Evolutionary conservation across 2,888 invertebrate genomes (phyloP).

Genomic region (Neelides folsomi): DNA sequence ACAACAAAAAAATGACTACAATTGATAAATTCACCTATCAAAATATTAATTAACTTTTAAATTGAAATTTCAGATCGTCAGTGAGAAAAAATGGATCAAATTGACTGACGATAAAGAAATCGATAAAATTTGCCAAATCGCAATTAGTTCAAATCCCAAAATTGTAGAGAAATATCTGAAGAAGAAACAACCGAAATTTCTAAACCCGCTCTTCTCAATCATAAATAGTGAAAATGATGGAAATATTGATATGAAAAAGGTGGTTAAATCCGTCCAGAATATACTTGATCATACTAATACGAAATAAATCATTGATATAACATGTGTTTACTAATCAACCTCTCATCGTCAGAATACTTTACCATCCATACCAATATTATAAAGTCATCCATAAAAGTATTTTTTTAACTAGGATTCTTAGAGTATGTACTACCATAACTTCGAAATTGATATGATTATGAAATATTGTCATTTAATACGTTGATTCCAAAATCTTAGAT

Average conservation of each 20-base stretch:
- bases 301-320: no score
- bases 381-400: no score
- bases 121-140: constrained; percentile 46
- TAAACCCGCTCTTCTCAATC: constrained; percentile 16
- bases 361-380: no score
- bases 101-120: constrained; percentile 51
- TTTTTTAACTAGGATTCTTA: no score
- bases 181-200: constrained; percentile 10
- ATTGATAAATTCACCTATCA: constrained; percentile 11
- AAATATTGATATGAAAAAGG: constrained; percentile 26
- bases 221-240: constrained; percentile 10
- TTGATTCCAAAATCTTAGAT: no score
- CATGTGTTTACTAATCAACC: no score
- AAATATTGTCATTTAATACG: no score
- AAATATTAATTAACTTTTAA: constrained; percentile 14
- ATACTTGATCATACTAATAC: no score
- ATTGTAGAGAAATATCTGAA: constrained; percentile 40
- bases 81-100: constrained; percentile 50
- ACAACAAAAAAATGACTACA: constrained; percentile 6
- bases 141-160: constrained; percentile 52
- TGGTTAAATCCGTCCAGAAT: constrained; percentile 10
- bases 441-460: no score
- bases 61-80: constrained; percentile 43
- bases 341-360: no score
- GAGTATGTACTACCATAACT: no score